Conservation (phyloP, 1,140 invertebrate genomes). For the Paraescarpia echinospica region DNA sequence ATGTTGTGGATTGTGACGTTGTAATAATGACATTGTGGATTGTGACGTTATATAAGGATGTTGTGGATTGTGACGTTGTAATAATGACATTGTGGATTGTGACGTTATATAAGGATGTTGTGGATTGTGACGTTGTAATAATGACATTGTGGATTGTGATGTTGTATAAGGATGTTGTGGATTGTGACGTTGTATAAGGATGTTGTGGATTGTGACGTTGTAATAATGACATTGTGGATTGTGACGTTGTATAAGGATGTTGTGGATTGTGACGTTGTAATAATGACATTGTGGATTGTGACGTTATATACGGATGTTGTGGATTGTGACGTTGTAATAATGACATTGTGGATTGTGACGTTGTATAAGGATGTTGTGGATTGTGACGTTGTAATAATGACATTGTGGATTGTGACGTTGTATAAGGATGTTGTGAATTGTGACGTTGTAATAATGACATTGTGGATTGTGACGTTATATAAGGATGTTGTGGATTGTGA, state of each 20-base stretch:
- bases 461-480: background rate
- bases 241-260: too few relatives aligned
- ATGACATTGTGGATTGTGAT: too few relatives aligned
- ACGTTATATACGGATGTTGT: background rate
- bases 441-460: background rate
- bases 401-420: background rate
- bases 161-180: too few relatives aligned
- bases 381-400: background rate
- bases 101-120: too few relatives aligned
- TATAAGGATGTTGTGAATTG: background rate
- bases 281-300: background rate
- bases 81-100: too few relatives aligned
- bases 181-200: too few relatives aligned
- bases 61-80: background rate
- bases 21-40: too few relatives aligned
- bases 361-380: background rate
- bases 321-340: background rate
- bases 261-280: too few relatives aligned
- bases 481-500: background rate
- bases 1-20: background rate
- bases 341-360: background rate
- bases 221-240: too few relatives aligned
- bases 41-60: too few relatives aligned
- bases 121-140: too few relatives aligned
- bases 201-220: too few relatives aligned